Base-by-base conservation (phyloP, 2,113 vertebrate genomes). In the Ciconia stormi region DNA sequence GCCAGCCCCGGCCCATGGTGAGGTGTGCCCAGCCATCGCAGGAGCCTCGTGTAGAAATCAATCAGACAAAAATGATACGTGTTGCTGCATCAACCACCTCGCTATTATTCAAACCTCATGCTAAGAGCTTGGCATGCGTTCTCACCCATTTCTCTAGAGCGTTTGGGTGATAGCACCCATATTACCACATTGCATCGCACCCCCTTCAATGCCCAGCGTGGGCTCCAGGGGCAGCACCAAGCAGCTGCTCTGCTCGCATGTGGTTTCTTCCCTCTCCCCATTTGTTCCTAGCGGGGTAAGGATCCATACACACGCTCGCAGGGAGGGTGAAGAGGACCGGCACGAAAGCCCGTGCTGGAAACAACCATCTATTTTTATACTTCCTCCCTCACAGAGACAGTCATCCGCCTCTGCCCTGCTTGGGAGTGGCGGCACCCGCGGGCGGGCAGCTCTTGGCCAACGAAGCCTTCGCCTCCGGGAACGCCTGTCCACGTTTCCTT, bases 171-270 rank as follows among this genome's bases (percentile, higher is more conserved):
- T 77, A 63, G 49, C n/a, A 69, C 11, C 42, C 7, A 2, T 19
- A 15, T 40, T 5, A 30, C 55, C 17, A 4, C 0, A 1, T 40
- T 56, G 53, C 67, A 34, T 14, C 2, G 0, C 3, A 12, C 22
- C 34, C 29, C n/a, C n/a, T 70, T 77, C 53, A 9, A 3, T 50
- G 17, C 47, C 58, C 38, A 70, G 20, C 0, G 0, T 0, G 0
- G 36, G 16, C n/a, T 46, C 44, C 40, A 53, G 47, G 15, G 4
- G 30, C 42, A 56, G 71, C 50, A 49, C 25, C 6, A 4, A 69
- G 47, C 8, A 0, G 17, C 61, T 66, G 40, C 25, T 73, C 53
- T 1, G 3, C n/a, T 71, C 6, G 2, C 19, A 7, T 0, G 0
- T 40, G 66, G 56, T 50, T 87, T 26, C 55, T 38, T 89, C 55